Base-by-base conservation (phyloP, 2,797 vertebrate genomes). In the Sebastes alutus region DNA sequence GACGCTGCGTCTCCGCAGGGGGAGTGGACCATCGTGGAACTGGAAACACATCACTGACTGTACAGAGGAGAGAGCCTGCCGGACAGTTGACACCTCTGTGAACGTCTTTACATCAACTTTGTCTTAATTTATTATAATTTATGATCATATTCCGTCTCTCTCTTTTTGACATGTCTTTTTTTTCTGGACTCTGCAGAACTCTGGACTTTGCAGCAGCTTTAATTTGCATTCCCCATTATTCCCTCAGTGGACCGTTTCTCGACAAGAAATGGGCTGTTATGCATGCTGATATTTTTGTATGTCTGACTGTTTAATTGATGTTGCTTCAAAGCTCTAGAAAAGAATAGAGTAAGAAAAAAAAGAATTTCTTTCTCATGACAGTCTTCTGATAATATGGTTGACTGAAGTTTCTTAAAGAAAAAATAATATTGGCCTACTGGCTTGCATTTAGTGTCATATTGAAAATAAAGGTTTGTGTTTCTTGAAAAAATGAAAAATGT, bases 1-100 rank as follows among this genome's bases (percentile, higher is more conserved):
- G 98, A 99, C 35, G 97, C 97, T 78, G 97, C 96, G 0, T 99
- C 99, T 62, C 99, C 98, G 29, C 97, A 98, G 91, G 99, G 98
- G 72, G 98, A 99, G 94, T 99, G 99, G 98, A 99, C 98, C 94
- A 99, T 99, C 71, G 97, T 99, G 87, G 98, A 99, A 91, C 95
- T 99, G 92, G 99, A 99, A 95, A 99, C 99, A 7, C 97, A 99
- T 93, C 99, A 99, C 89, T 99, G 96, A 97, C 78, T 66, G 78
- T 79, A 87, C 77, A 72, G 56, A 80, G 64, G 64, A 77, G 16
- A 35, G 46, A 77, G 20, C 63, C 80, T 77, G 72, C 56, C 3
- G 27, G 76, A 81, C 81, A 77, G 72, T 61, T 60, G 14, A 75
- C 59, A 66, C 81, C 80, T 77, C 77, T 70, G 68, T 80, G 33